Evolutionary conservation across 35 echinoderm and acorn worm species (phyloP).

Genomic region (Ophioderma brevispina): DNA sequence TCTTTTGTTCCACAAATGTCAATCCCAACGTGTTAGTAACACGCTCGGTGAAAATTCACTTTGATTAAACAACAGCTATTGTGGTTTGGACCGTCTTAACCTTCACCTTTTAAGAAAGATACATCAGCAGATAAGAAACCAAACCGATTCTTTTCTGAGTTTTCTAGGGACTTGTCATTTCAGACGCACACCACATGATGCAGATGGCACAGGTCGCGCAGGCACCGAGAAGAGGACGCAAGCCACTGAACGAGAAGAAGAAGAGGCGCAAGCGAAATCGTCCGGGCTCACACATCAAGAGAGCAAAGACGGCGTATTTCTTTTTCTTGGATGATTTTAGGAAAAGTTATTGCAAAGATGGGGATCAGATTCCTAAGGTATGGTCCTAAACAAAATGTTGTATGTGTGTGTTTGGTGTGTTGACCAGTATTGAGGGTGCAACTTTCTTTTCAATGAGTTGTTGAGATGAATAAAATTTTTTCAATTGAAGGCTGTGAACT

Average conservation of each 20-base stretch:
- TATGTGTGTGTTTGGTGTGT: too few relatives aligned
- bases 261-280: constrained; percentile 72
- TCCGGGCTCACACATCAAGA: constrained; percentile 87
- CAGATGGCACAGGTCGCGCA: constrained; percentile 21
- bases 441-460: too few relatives aligned
- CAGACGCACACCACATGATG: constrained; percentile 16
- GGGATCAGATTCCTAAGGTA: constrained; percentile 93
- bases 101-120: too few relatives aligned
- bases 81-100: too few relatives aligned
- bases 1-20: too few relatives aligned
- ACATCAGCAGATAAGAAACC: too few relatives aligned
- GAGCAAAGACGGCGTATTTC: constrained; percentile 93
- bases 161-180: not conserved
- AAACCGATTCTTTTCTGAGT: too few relatives aligned
- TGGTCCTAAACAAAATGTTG: too few relatives aligned
- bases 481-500: not conserved
- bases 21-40: too few relatives aligned
- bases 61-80: too few relatives aligned
- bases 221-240: constrained; percentile 72
- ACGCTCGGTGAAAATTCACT: too few relatives aligned
- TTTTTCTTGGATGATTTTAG: constrained; percentile 91
- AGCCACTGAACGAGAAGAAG: constrained; percentile 89
- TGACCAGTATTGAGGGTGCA: too few relatives aligned
- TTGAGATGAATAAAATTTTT: not conserved
- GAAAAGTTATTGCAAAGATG: constrained; percentile 94